phyloP scores from a whole-genome alignment of 2,797 vertebrate species.

The Trachurus trachurus region DNA sequence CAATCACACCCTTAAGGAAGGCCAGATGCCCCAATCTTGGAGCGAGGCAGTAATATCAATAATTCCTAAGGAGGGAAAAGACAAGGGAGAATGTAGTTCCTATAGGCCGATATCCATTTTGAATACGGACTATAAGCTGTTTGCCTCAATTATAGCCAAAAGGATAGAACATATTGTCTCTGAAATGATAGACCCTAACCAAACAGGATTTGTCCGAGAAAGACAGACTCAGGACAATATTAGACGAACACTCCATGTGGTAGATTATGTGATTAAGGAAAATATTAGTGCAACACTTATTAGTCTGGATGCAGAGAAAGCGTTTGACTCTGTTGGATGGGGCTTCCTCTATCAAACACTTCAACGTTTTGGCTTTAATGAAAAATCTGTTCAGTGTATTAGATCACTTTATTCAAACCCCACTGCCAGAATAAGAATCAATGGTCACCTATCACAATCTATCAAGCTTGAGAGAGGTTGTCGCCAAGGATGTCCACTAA shows the following conservation, averaged over 20 bases:
- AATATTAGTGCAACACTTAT: slow-evolving; percentile 5
- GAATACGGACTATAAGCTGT: not conserved
- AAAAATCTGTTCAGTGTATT: not conserved
- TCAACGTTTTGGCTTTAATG: slow-evolving; percentile 11
- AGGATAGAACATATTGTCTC: not conserved
- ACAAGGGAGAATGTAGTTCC: not conserved
- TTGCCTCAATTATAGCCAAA: not conserved
- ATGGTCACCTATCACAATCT: too few species aligned
- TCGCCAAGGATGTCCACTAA: too few species aligned
- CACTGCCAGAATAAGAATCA: not conserved
- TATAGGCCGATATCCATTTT: not conserved
- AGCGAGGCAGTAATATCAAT: too few species aligned
- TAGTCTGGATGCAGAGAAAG: slow-evolving; percentile 15
- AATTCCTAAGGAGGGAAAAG: not conserved
- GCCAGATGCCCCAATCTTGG: too few species aligned
- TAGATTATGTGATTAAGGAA: slow-evolving; percentile 4
- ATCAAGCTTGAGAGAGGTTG: not conserved
- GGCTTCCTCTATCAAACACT: too few species aligned
- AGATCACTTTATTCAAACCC: too few species aligned
- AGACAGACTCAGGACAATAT: slow-evolving; percentile 7
- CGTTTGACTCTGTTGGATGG: slow-evolving; percentile 1
- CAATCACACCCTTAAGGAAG: too few species aligned
- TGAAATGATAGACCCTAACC: slow-evolving; percentile 3
- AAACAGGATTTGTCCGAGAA: not conserved
- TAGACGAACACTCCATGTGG: not conserved